Percentiles rank a stretch among this genome's conserved stretches.
Conservation (phyloP, 2,888 invertebrate species). For the Leptopilina drosophilae region DNA sequence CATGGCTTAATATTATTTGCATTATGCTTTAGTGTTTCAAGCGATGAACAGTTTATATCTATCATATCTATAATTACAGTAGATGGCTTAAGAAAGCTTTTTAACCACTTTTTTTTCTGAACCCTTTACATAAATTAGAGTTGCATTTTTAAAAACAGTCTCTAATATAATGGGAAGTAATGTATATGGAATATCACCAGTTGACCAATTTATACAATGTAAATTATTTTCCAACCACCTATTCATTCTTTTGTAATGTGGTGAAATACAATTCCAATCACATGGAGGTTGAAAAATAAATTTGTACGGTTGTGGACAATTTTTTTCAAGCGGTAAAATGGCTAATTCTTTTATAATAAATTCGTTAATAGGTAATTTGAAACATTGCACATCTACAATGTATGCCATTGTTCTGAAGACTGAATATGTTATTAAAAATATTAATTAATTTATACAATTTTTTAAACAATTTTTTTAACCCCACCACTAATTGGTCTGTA, state of each 20-base stretch:
- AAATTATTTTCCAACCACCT: neutral
- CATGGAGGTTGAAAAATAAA: conserved; percentile 43
- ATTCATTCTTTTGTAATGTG: neutral
- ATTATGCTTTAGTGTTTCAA: neutral
- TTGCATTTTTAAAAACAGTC: neutral
- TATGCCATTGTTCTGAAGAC: conserved; percentile 27
- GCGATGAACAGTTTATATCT: neutral
- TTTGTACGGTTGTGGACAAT: conserved; percentile 5
- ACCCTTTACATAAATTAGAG: neutral
- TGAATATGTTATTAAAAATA: no score
- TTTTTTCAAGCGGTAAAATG: neutral
- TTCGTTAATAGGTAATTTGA: conserved; percentile 36
- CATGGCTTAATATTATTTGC: no score
- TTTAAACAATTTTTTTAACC: neutral
- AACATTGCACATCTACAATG: conserved; percentile 45
- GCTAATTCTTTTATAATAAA: conserved; percentile 46
- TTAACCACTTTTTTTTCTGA: neutral
- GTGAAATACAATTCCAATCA: neutral
- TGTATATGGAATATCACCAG: conserved; percentile 1
- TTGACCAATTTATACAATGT: neutral
- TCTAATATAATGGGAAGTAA: neutral
- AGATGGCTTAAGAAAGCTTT: neutral
- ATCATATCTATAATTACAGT: conserved; percentile 1
- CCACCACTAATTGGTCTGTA: conserved; percentile 9
- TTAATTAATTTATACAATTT: no score